Percentiles rank a stretch among this genome's conserved stretches.
phyloP scores from a whole-genome alignment of 2,797 vertebrate species.

The Myoxocephalus aenaeus region DNA sequence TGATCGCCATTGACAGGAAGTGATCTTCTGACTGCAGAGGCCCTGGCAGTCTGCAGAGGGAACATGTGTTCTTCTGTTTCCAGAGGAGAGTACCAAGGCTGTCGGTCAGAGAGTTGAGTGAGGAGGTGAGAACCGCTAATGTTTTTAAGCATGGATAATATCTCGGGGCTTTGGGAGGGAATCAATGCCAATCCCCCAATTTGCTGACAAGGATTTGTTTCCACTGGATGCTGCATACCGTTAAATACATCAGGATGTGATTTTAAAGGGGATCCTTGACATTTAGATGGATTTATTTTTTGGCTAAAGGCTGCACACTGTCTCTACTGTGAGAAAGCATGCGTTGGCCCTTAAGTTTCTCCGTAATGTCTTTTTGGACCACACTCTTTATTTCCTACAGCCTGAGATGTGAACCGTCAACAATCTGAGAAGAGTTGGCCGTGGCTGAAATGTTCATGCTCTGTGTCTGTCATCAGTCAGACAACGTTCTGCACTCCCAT shows the following conservation, averaged over 20 bases:
- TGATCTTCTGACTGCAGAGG: neutral
- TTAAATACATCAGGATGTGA: slow-evolving; percentile 38
- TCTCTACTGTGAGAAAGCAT: slow-evolving; percentile 48
- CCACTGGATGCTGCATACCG: slow-evolving; percentile 47
- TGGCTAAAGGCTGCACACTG: slow-evolving; percentile 41
- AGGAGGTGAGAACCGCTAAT: slow-evolving; percentile 38
- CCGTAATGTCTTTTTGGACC: slow-evolving; percentile 51
- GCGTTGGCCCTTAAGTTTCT: slow-evolving; percentile 33
- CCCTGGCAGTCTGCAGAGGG: neutral
- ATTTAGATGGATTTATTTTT: slow-evolving; percentile 45
- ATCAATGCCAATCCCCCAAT: slow-evolving; percentile 54
- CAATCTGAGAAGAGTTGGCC: slow-evolving; percentile 41
- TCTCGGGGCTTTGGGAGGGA: slow-evolving; percentile 53
- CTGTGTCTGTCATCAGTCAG: slow-evolving; percentile 48
- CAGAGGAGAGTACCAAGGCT: neutral
- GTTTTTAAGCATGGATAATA: slow-evolving; percentile 55
- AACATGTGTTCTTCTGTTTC: neutral
- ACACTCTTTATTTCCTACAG: slow-evolving; percentile 47
- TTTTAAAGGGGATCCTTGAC: slow-evolving; percentile 64
- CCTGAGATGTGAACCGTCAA: slow-evolving; percentile 48
- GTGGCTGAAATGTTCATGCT: slow-evolving; percentile 34
- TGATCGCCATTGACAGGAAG: neutral
- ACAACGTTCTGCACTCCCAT: slow-evolving; percentile 14
- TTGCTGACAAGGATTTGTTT: slow-evolving; percentile 63
- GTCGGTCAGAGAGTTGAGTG: slow-evolving; percentile 46